Conservation (phyloP, 1,140 invertebrate species). For the Alviniconcha marisindica region DNA sequence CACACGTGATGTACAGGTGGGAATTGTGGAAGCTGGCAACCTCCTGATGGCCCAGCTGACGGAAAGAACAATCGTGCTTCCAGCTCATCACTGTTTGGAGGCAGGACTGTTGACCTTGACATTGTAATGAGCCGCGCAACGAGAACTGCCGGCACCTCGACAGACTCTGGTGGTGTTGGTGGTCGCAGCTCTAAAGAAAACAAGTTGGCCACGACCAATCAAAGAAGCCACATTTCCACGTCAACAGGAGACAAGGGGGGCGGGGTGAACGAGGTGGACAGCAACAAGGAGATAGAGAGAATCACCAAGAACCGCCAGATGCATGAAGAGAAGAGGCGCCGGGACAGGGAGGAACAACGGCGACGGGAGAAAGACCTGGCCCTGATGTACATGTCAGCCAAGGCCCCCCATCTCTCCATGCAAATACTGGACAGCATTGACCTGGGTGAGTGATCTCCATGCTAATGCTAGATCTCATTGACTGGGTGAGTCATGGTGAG, state of each 20-base stretch:
- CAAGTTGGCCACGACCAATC: too few relatives aligned
- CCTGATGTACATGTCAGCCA: constrained; percentile 19
- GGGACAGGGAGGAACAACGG: neutral
- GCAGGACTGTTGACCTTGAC: neutral
- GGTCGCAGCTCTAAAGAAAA: too few relatives aligned
- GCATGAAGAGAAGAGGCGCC: neutral
- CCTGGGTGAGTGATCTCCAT: constrained; percentile 27
- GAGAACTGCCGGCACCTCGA: neutral
- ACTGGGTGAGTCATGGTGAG: neutral
- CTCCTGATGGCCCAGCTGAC: constrained; percentile 4
- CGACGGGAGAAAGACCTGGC: neutral
- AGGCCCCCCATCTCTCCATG: neutral
- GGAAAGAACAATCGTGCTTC: constrained; percentile 19
- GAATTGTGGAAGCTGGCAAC: neutral
- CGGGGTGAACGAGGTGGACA: neutral
- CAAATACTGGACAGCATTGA: constrained; percentile 12
- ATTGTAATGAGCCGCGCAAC: neutral
- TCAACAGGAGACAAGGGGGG: neutral
- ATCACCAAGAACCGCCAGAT: neutral
- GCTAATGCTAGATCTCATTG: neutral
- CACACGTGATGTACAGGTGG: too few relatives aligned
- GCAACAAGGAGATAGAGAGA: constrained; percentile 24
- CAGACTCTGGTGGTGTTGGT: neutral
- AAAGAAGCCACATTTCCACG: too few relatives aligned
- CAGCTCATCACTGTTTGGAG: neutral